Percentiles rank a stretch among this genome's conserved stretches.
These are phyloP conservation scores for Ophioninae sp. DNA, from an alignment of 2,888 invertebrate species.

Conservation along the genomic window DNA sequence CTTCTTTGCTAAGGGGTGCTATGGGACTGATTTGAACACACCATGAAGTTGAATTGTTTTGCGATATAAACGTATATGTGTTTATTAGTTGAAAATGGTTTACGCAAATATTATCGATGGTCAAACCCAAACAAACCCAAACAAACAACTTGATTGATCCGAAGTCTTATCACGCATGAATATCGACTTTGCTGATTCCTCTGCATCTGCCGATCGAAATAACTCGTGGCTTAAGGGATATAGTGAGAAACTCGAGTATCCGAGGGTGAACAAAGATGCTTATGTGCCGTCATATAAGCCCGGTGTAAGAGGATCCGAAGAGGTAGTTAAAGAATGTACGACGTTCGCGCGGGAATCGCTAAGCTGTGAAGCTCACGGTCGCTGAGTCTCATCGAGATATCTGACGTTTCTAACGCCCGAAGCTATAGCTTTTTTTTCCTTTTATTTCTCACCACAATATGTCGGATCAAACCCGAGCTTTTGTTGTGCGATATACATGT, in stretches of 20 bases:
- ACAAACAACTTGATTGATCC: background rate
- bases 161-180: background rate
- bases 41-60: too few species aligned
- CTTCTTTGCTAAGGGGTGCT: too few species aligned
- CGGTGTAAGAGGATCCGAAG: slow-evolving; percentile 23
- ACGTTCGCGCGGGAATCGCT: slow-evolving; percentile 15
- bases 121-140: too few species aligned
- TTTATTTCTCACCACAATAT: background rate
- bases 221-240: background rate
- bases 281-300: background rate
- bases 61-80: too few species aligned
- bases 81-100: too few species aligned
- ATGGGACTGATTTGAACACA: too few species aligned
- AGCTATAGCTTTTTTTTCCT: background rate
- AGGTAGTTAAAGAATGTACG: slow-evolving; percentile 9
- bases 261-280: background rate
- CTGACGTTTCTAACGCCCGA: slow-evolving; percentile 18
- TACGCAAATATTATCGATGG: too few species aligned
- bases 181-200: background rate
- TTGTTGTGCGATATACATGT: background rate
- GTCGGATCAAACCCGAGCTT: slow-evolving; percentile 5
- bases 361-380: slow-evolving; percentile 6
- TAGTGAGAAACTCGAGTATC: slow-evolving; percentile 10
- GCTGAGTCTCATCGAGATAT: slow-evolving; percentile 4
- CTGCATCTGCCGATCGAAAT: background rate